phyloP scores from a whole-genome alignment of 2,888 invertebrate species.

The Thymelicus acteon region DNA sequence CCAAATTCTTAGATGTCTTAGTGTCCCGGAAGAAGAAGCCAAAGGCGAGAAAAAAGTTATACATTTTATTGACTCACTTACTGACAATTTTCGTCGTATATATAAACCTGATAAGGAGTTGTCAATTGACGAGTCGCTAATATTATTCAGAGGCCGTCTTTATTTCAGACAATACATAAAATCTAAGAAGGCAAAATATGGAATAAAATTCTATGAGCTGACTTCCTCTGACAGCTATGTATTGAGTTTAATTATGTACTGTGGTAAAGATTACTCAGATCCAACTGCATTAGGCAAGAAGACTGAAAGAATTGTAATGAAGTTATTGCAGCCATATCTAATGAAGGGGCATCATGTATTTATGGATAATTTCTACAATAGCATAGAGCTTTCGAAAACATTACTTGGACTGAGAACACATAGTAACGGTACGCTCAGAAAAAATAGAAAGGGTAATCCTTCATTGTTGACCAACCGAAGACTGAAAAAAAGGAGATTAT shows the following conservation, averaged over 20 bases:
- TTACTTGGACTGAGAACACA: conserved; percentile 37
- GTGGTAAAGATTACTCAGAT: conserved; percentile 25
- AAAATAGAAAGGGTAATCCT: conserved; percentile 41
- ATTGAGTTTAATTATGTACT: conserved; percentile 40
- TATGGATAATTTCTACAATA: conserved; percentile 42
- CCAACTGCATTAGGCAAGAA: conserved; percentile 24
- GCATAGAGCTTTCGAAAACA: conserved; percentile 34
- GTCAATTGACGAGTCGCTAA: conserved; percentile 45
- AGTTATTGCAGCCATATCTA: conserved; percentile 33
- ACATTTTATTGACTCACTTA: conserved; percentile 37
- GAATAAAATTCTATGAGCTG: conserved; percentile 45
- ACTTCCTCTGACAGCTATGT: conserved; percentile 41
- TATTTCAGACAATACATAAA: conserved; percentile 46
- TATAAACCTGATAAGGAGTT: conserved; percentile 39
- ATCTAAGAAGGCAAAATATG: conserved; percentile 45
- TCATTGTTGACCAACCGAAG: conserved; percentile 35
- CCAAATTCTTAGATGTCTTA: conserved; percentile 43
- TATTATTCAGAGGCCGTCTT: conserved; percentile 43
- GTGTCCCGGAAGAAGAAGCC: conserved; percentile 33
- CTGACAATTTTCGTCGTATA: conserved; percentile 36
- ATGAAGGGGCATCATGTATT: conserved; percentile 37
- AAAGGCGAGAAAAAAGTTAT: conserved; percentile 40
- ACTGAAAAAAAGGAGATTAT: conserved; percentile 43
- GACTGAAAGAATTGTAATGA: conserved; percentile 30
- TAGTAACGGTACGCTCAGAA: conserved; percentile 39